Base-by-base conservation (phyloP, 2,888 invertebrate genomes). In the Pterostichus niger region DNA sequence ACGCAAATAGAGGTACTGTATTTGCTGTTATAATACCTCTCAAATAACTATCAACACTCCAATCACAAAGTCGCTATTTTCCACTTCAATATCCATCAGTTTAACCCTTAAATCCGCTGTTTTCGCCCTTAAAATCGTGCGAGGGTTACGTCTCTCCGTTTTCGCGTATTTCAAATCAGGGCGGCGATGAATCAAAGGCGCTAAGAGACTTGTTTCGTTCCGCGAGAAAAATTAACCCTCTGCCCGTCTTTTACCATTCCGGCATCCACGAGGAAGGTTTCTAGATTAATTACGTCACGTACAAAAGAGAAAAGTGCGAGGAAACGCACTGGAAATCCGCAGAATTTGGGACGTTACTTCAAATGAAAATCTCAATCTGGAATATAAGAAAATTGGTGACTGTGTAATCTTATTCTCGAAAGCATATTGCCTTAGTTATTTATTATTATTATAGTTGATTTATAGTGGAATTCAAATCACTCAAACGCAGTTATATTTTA, bases 261-360 rank as follows among this genome's bases (percentile, higher is more conserved):
- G 24, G 40, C 68, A 68, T 11, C 68, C 68, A 24, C 6, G 40
- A 40, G 5, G 7, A 24, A 24, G 68, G 11, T 33, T 52, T 49
- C 76, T n/a, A 76, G 76, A 76, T 76, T 76, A 76, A 76, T 76
- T 76, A 54, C 52, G 54, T 76, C 76, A 76, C 76, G 76, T 76
- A 49, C 33, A 15, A 33, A 33, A 33, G 24, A 5, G 68, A 31
- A 68, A 68, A 24, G 68, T 68, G 68, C 68, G 68, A 31, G 68
- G 35, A 68, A 68, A 68, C n/a, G 11, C 13, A 5, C 13, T 31
- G 24, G 35, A 59, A 24, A 59, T 59, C 10, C 17, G 59, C 59
- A 10, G 59, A 59, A 59, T 24, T 59, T 17, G 31, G 31, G 24
- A 24, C 3, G 24, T 24, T 24, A 24, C 24, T 24, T 24, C 24